phyloP scores from a whole-genome alignment of 2,797 vertebrate species.

The Amniataba percoides region DNA sequence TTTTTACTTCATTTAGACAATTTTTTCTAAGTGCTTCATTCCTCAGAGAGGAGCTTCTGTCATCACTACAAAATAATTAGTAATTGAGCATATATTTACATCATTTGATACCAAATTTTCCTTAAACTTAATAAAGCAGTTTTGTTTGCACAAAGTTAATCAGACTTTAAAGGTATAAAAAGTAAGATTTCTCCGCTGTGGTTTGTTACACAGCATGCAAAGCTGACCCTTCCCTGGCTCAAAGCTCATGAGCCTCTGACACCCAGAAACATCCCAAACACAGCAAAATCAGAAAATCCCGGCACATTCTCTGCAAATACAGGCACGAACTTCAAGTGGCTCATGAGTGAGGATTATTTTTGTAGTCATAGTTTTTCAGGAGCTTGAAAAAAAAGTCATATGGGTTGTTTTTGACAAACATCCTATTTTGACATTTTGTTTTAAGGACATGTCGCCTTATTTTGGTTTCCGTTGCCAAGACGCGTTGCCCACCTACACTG shows the following conservation, averaged over 20 bases:
- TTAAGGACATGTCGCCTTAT: neutral
- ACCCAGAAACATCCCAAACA: too few species aligned
- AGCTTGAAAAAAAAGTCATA: neutral
- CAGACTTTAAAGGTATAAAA: neutral
- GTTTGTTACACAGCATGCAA: too few species aligned
- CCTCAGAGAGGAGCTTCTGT: too few species aligned
- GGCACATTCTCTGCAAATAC: too few species aligned
- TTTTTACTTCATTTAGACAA: neutral
- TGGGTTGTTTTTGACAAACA: neutral
- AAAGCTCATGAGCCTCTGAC: too few species aligned
- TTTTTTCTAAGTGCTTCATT: neutral
- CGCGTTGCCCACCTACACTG: conserved; percentile 47
- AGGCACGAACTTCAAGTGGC: too few species aligned
- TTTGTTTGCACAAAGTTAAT: neutral
- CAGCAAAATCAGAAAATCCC: too few species aligned
- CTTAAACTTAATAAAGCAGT: neutral
- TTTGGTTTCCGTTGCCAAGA: conserved; percentile 14
- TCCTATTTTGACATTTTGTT: conserved; percentile 1
- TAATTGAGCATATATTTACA: neutral
- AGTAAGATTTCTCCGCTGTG: too few species aligned
- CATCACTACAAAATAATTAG: neutral
- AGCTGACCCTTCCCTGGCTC: too few species aligned
- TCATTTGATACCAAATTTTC: neutral
- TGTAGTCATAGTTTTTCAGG: too few species aligned
- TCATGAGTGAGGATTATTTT: too few species aligned